Conservation (phyloP, 2,113 vertebrate genomes). For the Ailuropoda melanoleuca region DNA sequence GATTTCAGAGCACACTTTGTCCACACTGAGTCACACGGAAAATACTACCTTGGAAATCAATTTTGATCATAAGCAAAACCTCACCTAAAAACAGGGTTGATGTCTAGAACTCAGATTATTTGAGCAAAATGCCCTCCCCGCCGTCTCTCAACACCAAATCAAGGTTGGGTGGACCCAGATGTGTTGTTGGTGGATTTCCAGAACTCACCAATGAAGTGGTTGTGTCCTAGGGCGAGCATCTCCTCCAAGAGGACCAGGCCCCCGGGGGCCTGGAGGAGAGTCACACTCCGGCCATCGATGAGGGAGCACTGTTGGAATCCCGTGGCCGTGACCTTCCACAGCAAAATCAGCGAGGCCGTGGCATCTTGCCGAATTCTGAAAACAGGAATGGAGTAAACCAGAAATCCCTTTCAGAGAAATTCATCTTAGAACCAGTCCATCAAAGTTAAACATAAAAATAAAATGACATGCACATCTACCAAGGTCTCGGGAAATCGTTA, state of each 20-base stretch:
- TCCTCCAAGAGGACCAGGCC: constrained; percentile 94
- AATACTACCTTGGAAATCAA: neutral
- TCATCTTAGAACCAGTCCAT: neutral
- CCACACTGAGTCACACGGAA: neutral
- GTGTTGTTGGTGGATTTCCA: accelerated
- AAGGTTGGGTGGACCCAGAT: accelerated
- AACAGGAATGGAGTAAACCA: neutral
- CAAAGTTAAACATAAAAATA: neutral
- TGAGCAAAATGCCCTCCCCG: neutral
- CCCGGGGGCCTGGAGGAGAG: constrained; percentile 90
- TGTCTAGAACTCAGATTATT: neutral
- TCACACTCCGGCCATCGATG: constrained; percentile 90
- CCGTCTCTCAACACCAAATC: neutral
- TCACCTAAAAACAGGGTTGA: neutral
- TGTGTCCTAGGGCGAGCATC: constrained; percentile 91
- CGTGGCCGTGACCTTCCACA: constrained; percentile 92
- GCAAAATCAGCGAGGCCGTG: constrained; percentile 90
- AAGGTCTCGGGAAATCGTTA: neutral
- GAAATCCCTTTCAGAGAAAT: neutral
- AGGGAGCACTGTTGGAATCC: constrained; percentile 94
- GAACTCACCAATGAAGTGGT: constrained; percentile 96
- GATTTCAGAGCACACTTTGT: neutral
- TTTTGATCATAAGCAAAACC: neutral
- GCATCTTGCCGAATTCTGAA: constrained; percentile 92
- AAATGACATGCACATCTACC: accelerated